Evolutionary conservation across 2,797 vertebrate genomes (phyloP).

Genomic region (Gallinago nigripennis): DNA sequence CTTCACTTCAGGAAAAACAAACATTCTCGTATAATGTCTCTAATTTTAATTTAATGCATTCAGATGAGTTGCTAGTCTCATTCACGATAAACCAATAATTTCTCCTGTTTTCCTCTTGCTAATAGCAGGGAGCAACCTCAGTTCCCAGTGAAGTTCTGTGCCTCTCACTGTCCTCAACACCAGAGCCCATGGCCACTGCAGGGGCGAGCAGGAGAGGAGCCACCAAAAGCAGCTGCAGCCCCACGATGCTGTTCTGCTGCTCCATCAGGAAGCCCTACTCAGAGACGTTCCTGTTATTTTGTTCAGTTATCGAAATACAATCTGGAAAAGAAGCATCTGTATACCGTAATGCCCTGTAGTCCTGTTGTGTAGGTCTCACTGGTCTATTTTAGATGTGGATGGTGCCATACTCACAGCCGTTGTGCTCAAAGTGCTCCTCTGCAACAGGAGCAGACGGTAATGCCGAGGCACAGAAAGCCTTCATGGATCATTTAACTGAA

Average conservation of each 20-base stretch:
- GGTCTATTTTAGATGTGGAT: not conserved
- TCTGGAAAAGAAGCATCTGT: not conserved
- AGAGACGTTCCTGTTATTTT: not conserved
- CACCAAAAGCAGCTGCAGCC: not conserved
- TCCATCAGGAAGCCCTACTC: not conserved
- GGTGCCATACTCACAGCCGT: not conserved
- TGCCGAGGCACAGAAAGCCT: not conserved
- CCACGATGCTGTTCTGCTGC: not conserved
- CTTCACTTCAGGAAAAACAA: not conserved
- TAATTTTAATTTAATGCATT: not conserved
- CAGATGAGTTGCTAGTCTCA: not conserved
- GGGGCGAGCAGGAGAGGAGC: not conserved
- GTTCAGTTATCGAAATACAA: not conserved
- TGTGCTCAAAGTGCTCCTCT: not conserved
- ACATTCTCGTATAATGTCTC: not conserved
- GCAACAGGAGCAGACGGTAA: not conserved
- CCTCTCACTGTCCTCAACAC: not conserved
- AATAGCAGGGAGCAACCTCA: not conserved
- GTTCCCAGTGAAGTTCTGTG: not conserved
- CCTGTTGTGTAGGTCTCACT: not conserved
- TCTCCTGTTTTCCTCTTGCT: not conserved
- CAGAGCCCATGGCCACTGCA: not conserved
- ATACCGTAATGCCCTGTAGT: not conserved
- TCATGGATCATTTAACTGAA: not conserved
- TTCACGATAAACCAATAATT: not conserved